These are phyloP conservation scores for Argyra leucocephala DNA, from an alignment of 2,888 invertebrate species.

Conservation along the genomic window DNA sequence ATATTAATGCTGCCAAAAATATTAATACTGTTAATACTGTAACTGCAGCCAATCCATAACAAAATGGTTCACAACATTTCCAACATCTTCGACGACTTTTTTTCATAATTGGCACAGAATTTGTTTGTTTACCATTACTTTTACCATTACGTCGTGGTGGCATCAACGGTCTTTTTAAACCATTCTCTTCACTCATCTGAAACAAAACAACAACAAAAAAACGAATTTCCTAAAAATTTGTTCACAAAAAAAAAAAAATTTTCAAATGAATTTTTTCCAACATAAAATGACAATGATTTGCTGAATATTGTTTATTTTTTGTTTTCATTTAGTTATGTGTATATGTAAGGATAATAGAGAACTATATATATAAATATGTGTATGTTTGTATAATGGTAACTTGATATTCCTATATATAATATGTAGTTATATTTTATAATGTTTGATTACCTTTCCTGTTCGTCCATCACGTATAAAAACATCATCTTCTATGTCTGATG, in stretches of 20 bases:
- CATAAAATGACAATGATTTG: neutral
- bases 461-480: constrained; percentile 66
- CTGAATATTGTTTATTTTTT: too few relatives aligned
- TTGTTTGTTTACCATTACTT: constrained; percentile 30
- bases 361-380: too few relatives aligned
- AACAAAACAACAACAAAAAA: too few relatives aligned
- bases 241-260: constrained; percentile 12
- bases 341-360: too few relatives aligned
- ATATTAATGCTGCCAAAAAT: constrained; percentile 52
- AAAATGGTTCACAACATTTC: constrained; percentile 55
- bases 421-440: too few relatives aligned
- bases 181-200: constrained; percentile 55
- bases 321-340: too few relatives aligned
- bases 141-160: constrained; percentile 53
- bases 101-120: constrained; percentile 48
- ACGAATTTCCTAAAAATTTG: too few relatives aligned
- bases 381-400: too few relatives aligned
- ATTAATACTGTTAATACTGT: constrained; percentile 53
- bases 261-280: neutral
- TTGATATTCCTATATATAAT: too few relatives aligned
- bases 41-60: constrained; percentile 54
- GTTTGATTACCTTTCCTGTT: constrained; percentile 53
- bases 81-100: constrained; percentile 45
- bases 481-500: constrained; percentile 65
- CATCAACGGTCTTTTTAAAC: constrained; percentile 63